Conservation (phyloP, 2,797 vertebrate species). For the Loris lydekkerianus region DNA sequence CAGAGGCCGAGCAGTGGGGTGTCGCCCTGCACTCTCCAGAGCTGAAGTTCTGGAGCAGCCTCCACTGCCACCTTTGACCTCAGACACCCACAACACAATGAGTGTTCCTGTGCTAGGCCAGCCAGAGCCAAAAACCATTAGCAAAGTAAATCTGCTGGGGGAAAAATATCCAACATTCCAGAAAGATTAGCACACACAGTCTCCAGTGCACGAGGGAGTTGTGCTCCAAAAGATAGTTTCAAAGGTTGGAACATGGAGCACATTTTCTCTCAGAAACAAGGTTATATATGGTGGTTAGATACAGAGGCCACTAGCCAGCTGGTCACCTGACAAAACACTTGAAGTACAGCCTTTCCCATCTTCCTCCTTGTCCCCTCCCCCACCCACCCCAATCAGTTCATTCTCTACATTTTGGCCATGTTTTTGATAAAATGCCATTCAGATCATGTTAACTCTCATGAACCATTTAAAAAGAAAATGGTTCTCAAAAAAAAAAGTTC, state of each 20-base stretch:
- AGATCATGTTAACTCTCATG: neutral
- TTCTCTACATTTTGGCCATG: neutral
- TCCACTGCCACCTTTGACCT: neutral
- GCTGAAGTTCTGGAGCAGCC: neutral
- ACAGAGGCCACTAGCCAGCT: constrained; percentile 9
- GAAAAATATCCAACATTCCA: constrained; percentile 81
- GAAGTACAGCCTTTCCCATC: neutral
- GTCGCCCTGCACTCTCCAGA: neutral
- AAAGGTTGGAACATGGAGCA: constrained; percentile 68
- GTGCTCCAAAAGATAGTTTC: constrained; percentile 78
- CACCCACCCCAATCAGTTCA: neutral
- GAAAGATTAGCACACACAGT: constrained; percentile 83
- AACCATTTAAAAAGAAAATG: neutral
- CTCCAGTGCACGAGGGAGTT: constrained; percentile 69
- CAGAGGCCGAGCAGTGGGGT: too few species aligned
- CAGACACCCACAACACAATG: constrained; percentile 77
- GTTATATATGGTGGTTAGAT: constrained; percentile 81
- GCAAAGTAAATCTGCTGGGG: constrained; percentile 78
- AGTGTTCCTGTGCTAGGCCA: constrained; percentile 74
- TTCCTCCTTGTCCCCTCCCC: neutral
- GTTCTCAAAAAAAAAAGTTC: constrained; percentile 3
- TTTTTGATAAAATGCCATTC: constrained; percentile 3
- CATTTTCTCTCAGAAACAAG: constrained; percentile 75
- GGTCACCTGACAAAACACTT: constrained; percentile 15
- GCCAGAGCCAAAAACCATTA: constrained; percentile 81